phyloP scores from a whole-genome alignment of 2,797 vertebrate genomes.

The Helostoma temminkii region DNA sequence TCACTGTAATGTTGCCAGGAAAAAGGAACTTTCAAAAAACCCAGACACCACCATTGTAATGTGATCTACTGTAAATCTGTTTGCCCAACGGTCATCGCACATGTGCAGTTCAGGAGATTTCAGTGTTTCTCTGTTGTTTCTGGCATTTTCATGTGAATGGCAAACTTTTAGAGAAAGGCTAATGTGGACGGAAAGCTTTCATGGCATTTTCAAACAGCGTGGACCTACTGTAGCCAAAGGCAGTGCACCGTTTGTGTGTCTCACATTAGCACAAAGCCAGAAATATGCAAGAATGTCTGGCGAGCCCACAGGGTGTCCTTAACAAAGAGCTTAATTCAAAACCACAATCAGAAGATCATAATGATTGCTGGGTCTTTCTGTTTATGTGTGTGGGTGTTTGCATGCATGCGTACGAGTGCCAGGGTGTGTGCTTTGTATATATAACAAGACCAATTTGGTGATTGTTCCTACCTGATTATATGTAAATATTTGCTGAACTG shows the following conservation, averaged over 20 bases:
- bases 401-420: conserved; percentile 26
- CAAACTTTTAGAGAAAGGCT: conserved; percentile 40
- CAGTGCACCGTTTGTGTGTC: conserved; percentile 40
- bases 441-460: conserved; percentile 54
- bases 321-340: conserved; percentile 75
- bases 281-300: conserved; percentile 68
- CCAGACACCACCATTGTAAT: conserved; percentile 42
- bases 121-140: conserved; percentile 35
- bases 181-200: conserved; percentile 49
- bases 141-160: conserved; percentile 48
- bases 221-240: conserved; percentile 49
- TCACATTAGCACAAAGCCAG: conserved; percentile 60
- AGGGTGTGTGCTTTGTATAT: conserved; percentile 50
- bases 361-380: conserved; percentile 53
- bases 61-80: conserved; percentile 52
- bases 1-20: conserved; percentile 7
- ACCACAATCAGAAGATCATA: conserved; percentile 66
- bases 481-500: conserved; percentile 77
- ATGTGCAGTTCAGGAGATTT: conserved; percentile 16
- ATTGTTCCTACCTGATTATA: conserved; percentile 73
- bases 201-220: conserved; percentile 44
- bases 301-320: conserved; percentile 61
- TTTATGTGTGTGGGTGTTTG: conserved; percentile 43
- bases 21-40: conserved; percentile 26
- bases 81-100: not conserved